phyloP scores from a whole-genome alignment of 2,113 vertebrate genomes.

The Puffinus mauretanicus region DNA sequence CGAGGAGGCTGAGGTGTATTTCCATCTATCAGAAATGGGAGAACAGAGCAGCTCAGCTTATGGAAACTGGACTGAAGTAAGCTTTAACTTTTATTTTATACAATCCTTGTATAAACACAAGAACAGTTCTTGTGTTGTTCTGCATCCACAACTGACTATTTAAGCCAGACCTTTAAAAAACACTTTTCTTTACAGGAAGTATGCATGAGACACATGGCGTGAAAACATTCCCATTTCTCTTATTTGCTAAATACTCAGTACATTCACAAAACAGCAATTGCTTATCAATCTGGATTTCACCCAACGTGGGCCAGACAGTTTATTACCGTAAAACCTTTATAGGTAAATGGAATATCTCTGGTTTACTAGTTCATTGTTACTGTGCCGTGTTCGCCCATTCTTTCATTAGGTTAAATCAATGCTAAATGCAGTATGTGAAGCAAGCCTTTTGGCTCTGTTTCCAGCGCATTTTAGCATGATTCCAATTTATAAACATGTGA shows the following conservation, averaged over 20 bases:
- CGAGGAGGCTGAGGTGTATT: neutral
- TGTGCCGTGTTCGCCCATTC: neutral
- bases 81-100: neutral
- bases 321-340: neutral
- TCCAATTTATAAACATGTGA: neutral
- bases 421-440: neutral
- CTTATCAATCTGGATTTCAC: neutral
- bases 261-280: neutral
- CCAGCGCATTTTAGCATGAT: neutral
- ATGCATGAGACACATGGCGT: accelerated
- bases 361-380: neutral
- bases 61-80: neutral
- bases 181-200: neutral
- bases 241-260: neutral
- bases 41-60: neutral
- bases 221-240: neutral
- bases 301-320: neutral
- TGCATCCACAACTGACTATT: neutral
- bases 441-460: neutral
- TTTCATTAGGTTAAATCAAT: neutral
- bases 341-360: neutral
- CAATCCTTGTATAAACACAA: neutral
- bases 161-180: neutral
- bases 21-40: slow-evolving; percentile 49
- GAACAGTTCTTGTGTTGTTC: neutral